phyloP scores from a whole-genome alignment of 2,113 vertebrate species.

The Felis catus region DNA sequence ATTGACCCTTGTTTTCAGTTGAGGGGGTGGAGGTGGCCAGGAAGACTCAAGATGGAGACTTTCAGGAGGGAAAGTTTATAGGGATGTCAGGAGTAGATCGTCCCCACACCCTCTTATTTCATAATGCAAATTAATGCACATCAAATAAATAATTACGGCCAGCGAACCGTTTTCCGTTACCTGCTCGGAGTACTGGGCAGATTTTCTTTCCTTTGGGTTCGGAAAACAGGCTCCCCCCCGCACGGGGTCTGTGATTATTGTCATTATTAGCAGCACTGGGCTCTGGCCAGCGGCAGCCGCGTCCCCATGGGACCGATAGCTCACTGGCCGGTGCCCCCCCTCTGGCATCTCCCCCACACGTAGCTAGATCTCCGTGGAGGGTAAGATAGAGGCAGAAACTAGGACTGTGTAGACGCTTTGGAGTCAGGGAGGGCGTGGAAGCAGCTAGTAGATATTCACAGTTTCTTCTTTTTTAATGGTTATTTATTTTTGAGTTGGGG shows the following conservation, averaged over 20 bases:
- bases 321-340: background rate
- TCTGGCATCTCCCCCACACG: background rate
- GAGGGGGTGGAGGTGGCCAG: background rate
- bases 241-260: rapidly evolving
- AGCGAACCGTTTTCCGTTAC: background rate
- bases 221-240: background rate
- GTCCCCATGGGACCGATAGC: too few relatives aligned
- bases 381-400: background rate
- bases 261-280: rapidly evolving
- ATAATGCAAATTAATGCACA: background rate
- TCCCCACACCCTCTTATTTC: rapidly evolving
- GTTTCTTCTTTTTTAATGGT: background rate
- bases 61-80: background rate
- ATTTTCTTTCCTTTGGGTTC: background rate
- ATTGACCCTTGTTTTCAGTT: background rate
- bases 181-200: background rate
- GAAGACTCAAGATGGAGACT: background rate
- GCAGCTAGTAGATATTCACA: background rate
- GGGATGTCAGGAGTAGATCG: background rate
- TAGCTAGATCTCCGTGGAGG: background rate
- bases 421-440: background rate
- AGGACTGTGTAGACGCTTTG: background rate
- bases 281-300: background rate
- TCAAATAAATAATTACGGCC: background rate
- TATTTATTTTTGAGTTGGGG: too few relatives aligned